These are phyloP conservation scores for Clanis bilineata DNA, from an alignment of 2,888 invertebrate species.

Conservation along the genomic window DNA sequence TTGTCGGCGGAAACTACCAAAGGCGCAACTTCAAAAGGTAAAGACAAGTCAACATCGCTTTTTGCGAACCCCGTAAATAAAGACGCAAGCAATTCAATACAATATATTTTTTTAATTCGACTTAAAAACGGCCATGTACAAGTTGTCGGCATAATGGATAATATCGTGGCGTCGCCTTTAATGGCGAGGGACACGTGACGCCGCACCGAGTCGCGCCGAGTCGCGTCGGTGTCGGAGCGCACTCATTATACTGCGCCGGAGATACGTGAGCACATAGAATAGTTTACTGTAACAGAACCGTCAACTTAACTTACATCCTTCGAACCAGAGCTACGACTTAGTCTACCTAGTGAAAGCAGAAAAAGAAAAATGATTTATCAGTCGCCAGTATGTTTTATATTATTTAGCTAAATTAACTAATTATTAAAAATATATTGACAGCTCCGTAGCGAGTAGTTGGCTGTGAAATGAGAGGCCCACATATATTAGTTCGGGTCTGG, in stretches of 20 bases:
- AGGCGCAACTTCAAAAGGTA: background rate
- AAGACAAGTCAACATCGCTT: background rate
- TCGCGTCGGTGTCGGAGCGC: constrained; percentile 42
- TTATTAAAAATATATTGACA: too few relatives aligned
- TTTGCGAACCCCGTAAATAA: constrained; percentile 2
- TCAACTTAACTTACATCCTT: too few relatives aligned
- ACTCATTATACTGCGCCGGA: constrained; percentile 48
- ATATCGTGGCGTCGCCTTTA: constrained; percentile 37
- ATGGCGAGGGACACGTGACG: constrained; percentile 29
- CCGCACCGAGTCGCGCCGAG: constrained; percentile 24
- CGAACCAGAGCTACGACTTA: too few relatives aligned
- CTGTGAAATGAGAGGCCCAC: too few relatives aligned
- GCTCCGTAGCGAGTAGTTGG: too few relatives aligned
- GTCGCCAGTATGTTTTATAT: too few relatives aligned
- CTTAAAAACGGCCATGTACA: constrained; percentile 19
- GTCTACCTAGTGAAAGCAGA: too few relatives aligned
- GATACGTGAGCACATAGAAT: constrained; percentile 39
- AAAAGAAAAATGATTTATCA: background rate
- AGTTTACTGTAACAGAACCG: constrained; percentile 12
- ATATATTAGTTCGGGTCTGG: too few relatives aligned
- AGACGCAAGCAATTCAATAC: background rate
- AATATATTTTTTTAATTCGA: constrained; percentile 8
- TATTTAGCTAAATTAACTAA: background rate
- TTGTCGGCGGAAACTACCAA: background rate
- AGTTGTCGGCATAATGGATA: constrained; percentile 34